These are phyloP conservation scores for Ictalurus furcatus DNA, from an alignment of 2,113 vertebrate species.

Conservation along the genomic window DNA sequence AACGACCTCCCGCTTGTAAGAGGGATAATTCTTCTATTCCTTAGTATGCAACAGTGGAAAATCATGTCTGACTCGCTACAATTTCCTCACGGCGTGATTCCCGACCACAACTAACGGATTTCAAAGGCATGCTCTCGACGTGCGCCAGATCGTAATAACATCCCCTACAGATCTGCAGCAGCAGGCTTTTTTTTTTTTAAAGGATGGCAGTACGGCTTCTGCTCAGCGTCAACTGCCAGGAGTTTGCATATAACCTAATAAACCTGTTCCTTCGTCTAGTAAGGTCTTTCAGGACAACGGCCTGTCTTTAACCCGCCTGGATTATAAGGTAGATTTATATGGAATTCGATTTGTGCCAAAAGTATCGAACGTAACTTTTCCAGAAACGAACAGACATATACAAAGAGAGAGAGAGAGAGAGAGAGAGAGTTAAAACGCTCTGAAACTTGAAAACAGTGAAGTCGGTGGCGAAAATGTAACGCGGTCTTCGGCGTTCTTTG, in stretches of 20 bases:
- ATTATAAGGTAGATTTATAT: neutral
- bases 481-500: too few relatives aligned
- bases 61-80: conserved; percentile 10
- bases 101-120: conserved; percentile 43
- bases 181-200: neutral
- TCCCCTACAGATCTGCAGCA: conserved; percentile 20
- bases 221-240: neutral
- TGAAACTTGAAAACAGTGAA: conserved; percentile 40
- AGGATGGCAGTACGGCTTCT: conserved; percentile 13
- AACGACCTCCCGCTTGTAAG: conserved; percentile 8
- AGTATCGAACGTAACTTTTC: too few relatives aligned
- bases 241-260: conserved; percentile 10
- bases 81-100: conserved; percentile 31
- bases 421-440: neutral
- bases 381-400: too few relatives aligned
- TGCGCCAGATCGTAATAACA: conserved; percentile 39
- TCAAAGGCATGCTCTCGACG: conserved; percentile 25
- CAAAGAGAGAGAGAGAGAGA: too few relatives aligned
- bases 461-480: too few relatives aligned
- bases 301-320: conserved; percentile 1
- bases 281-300: neutral
- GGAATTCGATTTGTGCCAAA: too few relatives aligned
- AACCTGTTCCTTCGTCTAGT: neutral
- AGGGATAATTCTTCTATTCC: conserved; percentile 31
- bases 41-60: conserved; percentile 25